Evolutionary conservation across 2,888 invertebrate species (phyloP).

Genomic region (Laspeyria flexula): DNA sequence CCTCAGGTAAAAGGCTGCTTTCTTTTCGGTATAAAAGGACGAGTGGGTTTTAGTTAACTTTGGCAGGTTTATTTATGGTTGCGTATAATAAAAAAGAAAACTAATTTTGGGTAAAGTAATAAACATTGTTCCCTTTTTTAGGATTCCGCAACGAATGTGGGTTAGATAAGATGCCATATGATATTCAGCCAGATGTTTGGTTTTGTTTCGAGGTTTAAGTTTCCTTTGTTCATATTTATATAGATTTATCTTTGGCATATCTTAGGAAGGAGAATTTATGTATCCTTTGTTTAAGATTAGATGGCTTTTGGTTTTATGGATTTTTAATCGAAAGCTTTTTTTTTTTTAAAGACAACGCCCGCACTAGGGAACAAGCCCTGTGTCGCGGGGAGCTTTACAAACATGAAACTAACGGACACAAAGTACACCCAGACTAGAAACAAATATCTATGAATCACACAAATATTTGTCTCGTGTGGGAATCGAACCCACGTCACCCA

Average conservation of each 20-base stretch:
- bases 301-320: too few relatives aligned
- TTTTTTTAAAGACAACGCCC: too few relatives aligned
- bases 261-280: too few relatives aligned
- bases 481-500: too few relatives aligned
- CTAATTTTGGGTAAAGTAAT: conserved; percentile 47
- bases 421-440: too few relatives aligned
- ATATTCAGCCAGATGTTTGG: conserved; percentile 17
- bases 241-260: background rate
- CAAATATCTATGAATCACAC: too few relatives aligned
- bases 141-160: conserved; percentile 27
- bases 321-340: too few relatives aligned
- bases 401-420: too few relatives aligned
- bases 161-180: conserved; percentile 29
- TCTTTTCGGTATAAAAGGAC: conserved; percentile 51
- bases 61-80: conserved; percentile 49
- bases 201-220: conserved; percentile 8
- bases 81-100: conserved; percentile 47
- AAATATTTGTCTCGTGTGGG: too few relatives aligned
- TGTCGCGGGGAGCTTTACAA: too few relatives aligned
- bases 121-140: conserved; percentile 41
- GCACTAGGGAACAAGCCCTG: too few relatives aligned
- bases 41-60: conserved; percentile 49
- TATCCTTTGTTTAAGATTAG: too few relatives aligned
- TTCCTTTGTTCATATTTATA: background rate
- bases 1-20: conserved; percentile 60